Percentiles rank a stretch among this genome's conserved stretches.
These are phyloP conservation scores for Abramis brama DNA, from an alignment of 2,113 vertebrate species.

Conservation along the genomic window DNA sequence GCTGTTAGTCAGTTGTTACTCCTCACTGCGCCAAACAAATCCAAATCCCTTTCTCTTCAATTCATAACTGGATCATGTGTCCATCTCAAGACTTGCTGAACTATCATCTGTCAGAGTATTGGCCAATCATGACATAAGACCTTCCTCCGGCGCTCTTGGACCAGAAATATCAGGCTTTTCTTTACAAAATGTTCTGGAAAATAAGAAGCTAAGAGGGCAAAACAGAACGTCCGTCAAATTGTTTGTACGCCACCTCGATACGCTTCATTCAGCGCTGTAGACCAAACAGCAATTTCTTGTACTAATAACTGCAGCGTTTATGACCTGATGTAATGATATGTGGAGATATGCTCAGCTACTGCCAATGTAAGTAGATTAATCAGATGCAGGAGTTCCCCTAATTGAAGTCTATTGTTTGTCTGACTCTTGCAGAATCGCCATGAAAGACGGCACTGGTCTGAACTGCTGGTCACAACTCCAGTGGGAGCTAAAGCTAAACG, in stretches of 20 bases:
- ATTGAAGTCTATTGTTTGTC: constrained; percentile 57
- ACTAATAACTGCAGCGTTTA: constrained; percentile 65
- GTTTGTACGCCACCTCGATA: constrained; percentile 62
- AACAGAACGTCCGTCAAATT: constrained; percentile 56
- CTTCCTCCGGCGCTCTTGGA: not conserved
- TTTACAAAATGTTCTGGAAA: constrained; percentile 67
- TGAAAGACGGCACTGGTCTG: constrained; percentile 33
- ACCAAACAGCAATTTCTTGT: constrained; percentile 66
- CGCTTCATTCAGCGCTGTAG: constrained; percentile 62
- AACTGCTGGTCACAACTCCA: constrained; percentile 22
- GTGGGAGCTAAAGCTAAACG: not conserved
- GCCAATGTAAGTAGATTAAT: constrained; percentile 73
- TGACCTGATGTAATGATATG: constrained; percentile 64
- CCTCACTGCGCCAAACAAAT: not conserved
- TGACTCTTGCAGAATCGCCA: constrained; percentile 26
- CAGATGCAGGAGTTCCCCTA: constrained; percentile 62
- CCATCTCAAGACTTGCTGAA: not conserved
- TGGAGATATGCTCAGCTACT: constrained; percentile 55
- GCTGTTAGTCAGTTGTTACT: not conserved
- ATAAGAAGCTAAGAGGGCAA: constrained; percentile 66
- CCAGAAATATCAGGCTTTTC: constrained; percentile 39
- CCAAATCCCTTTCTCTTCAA: not conserved
- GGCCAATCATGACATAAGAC: constrained; percentile 17
- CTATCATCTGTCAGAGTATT: constrained; percentile 29
- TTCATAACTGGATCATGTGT: constrained; percentile 4